A percentile compares a stretch with the other conserved stretches of the same genome.
Evolutionary conservation across 2,888 invertebrate genomes (phyloP).

Genomic region (Plagodis dolabraria): DNA sequence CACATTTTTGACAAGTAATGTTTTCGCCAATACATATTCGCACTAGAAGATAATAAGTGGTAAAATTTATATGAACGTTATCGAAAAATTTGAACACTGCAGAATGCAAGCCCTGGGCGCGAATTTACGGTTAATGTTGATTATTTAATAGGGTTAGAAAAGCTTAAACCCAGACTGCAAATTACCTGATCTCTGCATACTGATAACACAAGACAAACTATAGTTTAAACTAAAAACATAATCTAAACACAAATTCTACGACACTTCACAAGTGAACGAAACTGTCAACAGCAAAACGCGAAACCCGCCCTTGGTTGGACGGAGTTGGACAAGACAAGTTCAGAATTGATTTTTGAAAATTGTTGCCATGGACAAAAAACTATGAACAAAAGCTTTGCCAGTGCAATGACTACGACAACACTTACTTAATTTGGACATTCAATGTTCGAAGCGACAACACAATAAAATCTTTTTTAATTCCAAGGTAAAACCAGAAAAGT

Average conservation of each 20-base stretch:
- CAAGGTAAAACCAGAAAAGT: too few relatives aligned
- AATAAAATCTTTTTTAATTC: too few relatives aligned
- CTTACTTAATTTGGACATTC: too few relatives aligned
- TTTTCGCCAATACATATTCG: too few relatives aligned
- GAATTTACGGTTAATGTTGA: slow-evolving; percentile 17
- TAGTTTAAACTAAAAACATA: slow-evolving; percentile 74
- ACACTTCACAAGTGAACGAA: slow-evolving; percentile 56
- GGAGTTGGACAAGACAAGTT: slow-evolving; percentile 34
- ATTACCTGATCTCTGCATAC: slow-evolving; percentile 47
- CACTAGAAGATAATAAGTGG: too few relatives aligned
- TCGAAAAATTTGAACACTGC: slow-evolving; percentile 6
- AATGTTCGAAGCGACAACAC: too few relatives aligned
- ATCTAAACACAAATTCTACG: slow-evolving; percentile 63
- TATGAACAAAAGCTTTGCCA: background rate
- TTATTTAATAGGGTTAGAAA: background rate
- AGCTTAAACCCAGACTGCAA: background rate
- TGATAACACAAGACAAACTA: slow-evolving; percentile 45
- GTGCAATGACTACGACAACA: too few relatives aligned
- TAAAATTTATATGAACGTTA: too few relatives aligned
- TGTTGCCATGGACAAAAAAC: slow-evolving; percentile 53
- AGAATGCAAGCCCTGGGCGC: slow-evolving; percentile 25
- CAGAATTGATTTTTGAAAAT: slow-evolving; percentile 66
- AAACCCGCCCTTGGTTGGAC: slow-evolving; percentile 71
- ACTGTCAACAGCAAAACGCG: slow-evolving; percentile 68
- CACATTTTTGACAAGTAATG: too few relatives aligned